Evolutionary conservation across 2,888 invertebrate genomes (phyloP).

Genomic region (Drosophila formosana): DNA sequence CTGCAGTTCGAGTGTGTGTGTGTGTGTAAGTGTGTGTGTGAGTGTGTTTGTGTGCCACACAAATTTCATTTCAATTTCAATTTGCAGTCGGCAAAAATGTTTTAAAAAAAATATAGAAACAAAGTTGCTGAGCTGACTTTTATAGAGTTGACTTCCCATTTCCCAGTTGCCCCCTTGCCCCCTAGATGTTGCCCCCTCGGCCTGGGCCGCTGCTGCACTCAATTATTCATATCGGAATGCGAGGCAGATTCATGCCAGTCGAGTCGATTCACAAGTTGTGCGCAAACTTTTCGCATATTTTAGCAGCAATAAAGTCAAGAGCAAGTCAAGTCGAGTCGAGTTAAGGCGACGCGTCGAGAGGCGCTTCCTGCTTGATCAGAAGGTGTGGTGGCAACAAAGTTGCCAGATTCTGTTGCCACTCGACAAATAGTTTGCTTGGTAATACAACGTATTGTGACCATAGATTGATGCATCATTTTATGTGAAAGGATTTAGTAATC

Average conservation of each 20-base stretch:
- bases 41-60: slow-evolving; percentile 24
- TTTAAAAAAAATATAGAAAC: slow-evolving; percentile 5
- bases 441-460: too few relatives aligned
- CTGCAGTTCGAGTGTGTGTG: background rate
- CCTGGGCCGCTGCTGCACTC: slow-evolving; percentile 1
- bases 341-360: background rate
- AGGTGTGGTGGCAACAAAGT: slow-evolving; percentile 4
- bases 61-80: slow-evolving; percentile 53
- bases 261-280: slow-evolving; percentile 15
- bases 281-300: slow-evolving; percentile 26
- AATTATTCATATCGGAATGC: slow-evolving; percentile 20
- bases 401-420: background rate
- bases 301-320: slow-evolving; percentile 15
- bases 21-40: background rate
- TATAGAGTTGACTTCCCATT: background rate
- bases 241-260: slow-evolving; percentile 11
- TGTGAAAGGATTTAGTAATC: too few relatives aligned
- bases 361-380: background rate
- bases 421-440: too few relatives aligned
- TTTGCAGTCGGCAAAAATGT: slow-evolving; percentile 22
- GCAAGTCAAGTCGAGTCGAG: slow-evolving; percentile 7
- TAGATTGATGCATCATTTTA: too few relatives aligned
- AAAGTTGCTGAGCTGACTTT: slow-evolving; percentile 20
- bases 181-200: background rate
- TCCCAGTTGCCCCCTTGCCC: background rate